Conservation (phyloP, 2,888 invertebrate genomes). For the Drosophila niveifrons region DNA sequence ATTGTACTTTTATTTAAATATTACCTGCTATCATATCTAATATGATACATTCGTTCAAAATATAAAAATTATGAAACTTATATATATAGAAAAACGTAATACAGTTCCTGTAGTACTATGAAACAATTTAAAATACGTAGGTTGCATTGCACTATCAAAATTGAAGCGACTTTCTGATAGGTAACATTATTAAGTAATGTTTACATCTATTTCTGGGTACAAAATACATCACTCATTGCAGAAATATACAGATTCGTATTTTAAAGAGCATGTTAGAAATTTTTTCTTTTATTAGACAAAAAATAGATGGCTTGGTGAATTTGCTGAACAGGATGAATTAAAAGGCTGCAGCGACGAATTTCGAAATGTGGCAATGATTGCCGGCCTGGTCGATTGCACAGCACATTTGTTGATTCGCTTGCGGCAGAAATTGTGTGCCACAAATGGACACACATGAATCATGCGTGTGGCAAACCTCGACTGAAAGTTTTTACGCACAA, state of each 20-base stretch:
- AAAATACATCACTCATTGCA: too few relatives aligned
- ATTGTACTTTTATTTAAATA: too few relatives aligned
- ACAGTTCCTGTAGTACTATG: too few relatives aligned
- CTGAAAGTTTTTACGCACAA: slow-evolving; percentile 68
- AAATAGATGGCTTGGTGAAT: slow-evolving; percentile 48
- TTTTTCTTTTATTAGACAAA: slow-evolving; percentile 4
- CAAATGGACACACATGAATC: slow-evolving; percentile 71
- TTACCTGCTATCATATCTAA: too few relatives aligned
- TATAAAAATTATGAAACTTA: too few relatives aligned
- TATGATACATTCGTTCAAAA: too few relatives aligned
- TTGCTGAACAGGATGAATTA: slow-evolving; percentile 62
- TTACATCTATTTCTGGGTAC: too few relatives aligned
- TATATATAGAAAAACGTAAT: too few relatives aligned
- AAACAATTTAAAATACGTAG: too few relatives aligned
- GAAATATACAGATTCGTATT: background rate
- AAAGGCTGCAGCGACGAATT: slow-evolving; percentile 51
- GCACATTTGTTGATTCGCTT: slow-evolving; percentile 62
- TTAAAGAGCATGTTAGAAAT: slow-evolving; percentile 21
- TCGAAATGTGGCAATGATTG: slow-evolving; percentile 18
- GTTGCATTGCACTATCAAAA: too few relatives aligned
- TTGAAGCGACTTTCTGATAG: too few relatives aligned
- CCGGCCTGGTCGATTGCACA: slow-evolving; percentile 47
- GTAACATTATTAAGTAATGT: too few relatives aligned
- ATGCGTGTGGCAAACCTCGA: slow-evolving; percentile 60
- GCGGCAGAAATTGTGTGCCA: slow-evolving; percentile 54